Evolutionary conservation across 2,797 vertebrate genomes (phyloP), one percentile per base, ranked within the genome.

Genomic region (Brachyrhaphis roseni): DNA sequence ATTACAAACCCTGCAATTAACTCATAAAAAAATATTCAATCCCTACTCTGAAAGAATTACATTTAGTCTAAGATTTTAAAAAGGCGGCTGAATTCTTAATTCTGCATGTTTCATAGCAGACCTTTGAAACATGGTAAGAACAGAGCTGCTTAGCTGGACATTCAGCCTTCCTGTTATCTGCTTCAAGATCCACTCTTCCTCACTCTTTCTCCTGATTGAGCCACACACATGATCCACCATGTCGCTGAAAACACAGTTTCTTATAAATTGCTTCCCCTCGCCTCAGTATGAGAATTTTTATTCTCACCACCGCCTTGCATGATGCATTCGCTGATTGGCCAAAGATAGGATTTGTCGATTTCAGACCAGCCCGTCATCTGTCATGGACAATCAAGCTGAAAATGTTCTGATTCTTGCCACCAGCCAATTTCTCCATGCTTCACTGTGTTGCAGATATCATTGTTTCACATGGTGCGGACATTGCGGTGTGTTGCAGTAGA

Each of bases 391-490:
- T 46, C 68, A 46, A 71, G 12, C 23, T 43, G 66, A 70, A 43
- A n/a, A 70, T 45, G 41, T 26, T 70, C 26, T 45, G 66, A 70
- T 31, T 43, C 23, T 45, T n/a, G 39, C 66, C 66, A 45, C 66
- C 23, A 70, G 39, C 39, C 41, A 7, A 43, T 70, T 45, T 45
- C 41, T 46, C 68, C n/a, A 2, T 45, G 68, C 41, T 71, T 71
- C 68, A 71, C 41, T 70, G 72, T 72, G 57, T 57, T 64, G 7
- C 53, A 73, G 73, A 49, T 0, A 78, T 71, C 6, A 73, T 28
- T 51, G 10, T 68, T 49, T 3, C 64, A 41, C 66, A 66, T 51
- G 62, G 23, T 53, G 41, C 79, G 20, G 28, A 51, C 74, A 57
- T 49, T 0, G 7, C 20, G 75, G 45, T 31, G 68, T 28, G 23